phyloP scores from a whole-genome alignment of 2,888 invertebrate species.

The Matsumyia berberina region DNA sequence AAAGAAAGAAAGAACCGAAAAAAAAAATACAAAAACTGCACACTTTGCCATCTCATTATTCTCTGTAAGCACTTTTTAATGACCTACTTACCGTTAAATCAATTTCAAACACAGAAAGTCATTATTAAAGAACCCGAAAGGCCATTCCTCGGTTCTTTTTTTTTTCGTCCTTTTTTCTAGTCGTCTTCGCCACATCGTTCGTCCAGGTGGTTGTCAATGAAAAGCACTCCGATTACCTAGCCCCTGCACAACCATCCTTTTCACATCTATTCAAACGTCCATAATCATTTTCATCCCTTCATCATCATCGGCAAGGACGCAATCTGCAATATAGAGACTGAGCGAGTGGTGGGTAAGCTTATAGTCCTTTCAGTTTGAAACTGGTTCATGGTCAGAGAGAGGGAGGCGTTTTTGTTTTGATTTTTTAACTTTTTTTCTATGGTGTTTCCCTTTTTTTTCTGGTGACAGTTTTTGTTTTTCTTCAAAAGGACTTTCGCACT shows the following conservation, averaged over 20 bases:
- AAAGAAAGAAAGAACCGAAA: slow-evolving; percentile 17
- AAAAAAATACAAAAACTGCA: slow-evolving; percentile 18
- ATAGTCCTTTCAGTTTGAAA: slow-evolving; percentile 48
- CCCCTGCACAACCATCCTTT: neutral
- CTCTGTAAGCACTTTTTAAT: slow-evolving; percentile 67
- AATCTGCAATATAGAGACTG: slow-evolving; percentile 10
- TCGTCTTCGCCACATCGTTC: neutral
- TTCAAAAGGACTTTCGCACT: slow-evolving; percentile 32
- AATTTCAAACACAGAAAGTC: slow-evolving; percentile 70
- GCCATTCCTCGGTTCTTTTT: neutral
- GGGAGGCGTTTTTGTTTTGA: slow-evolving; percentile 13
- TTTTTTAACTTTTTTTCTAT: slow-evolving; percentile 3
- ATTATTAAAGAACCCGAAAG: slow-evolving; percentile 52
- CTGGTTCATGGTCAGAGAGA: slow-evolving; percentile 65
- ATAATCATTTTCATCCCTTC: slow-evolving; percentile 46
- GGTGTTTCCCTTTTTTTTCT: neutral
- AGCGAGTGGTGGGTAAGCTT: slow-evolving; percentile 31
- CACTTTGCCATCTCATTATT: slow-evolving; percentile 55
- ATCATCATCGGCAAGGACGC: slow-evolving; percentile 54
- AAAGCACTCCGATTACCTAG: slow-evolving; percentile 38
- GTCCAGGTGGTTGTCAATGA: slow-evolving; percentile 57
- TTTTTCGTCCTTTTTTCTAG: slow-evolving; percentile 1
- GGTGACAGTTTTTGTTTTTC: slow-evolving; percentile 23
- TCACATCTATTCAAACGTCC: slow-evolving; percentile 14
- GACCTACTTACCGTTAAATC: slow-evolving; percentile 75